Conservation (phyloP, 2,888 invertebrate species). For the Papilio elwesi region DNA sequence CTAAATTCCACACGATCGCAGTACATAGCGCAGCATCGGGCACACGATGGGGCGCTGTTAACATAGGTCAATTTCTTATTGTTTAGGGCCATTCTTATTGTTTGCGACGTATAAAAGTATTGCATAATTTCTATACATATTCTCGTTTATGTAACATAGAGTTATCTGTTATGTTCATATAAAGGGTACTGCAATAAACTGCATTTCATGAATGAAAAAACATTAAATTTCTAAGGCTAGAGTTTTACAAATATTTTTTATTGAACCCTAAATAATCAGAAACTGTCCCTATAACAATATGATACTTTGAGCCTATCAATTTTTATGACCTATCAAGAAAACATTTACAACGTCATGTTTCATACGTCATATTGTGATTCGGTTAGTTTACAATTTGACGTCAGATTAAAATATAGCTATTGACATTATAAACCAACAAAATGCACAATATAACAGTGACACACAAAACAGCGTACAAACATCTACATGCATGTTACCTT, state of each 20-base stretch:
- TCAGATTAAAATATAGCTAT: no score
- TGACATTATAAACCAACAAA: no score
- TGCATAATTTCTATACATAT: slow-evolving; percentile 59
- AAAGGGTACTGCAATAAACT: slow-evolving; percentile 63
- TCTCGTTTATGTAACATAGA: slow-evolving; percentile 58
- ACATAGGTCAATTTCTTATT: slow-evolving; percentile 52
- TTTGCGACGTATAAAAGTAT: slow-evolving; percentile 49
- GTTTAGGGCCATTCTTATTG: slow-evolving; percentile 48
- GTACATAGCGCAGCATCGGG: slow-evolving; percentile 39
- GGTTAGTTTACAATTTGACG: no score
- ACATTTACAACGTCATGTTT: no score
- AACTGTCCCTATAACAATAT: slow-evolving; percentile 9
- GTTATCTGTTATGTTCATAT: slow-evolving; percentile 60
- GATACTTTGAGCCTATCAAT: no score
- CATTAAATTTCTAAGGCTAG: slow-evolving; percentile 73
- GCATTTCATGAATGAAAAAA: slow-evolving; percentile 66
- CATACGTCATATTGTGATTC: no score
- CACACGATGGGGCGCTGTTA: slow-evolving; percentile 22
- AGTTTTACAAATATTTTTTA: slow-evolving; percentile 67
- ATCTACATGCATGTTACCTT: neutral
- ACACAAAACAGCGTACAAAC: neutral
- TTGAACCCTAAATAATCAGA: slow-evolving; percentile 36
- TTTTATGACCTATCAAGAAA: no score
- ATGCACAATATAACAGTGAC: slow-evolving; percentile 32
- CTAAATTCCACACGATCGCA: slow-evolving; percentile 41